These are phyloP conservation scores for Puffinus mauretanicus DNA, from an alignment of 2,113 vertebrate species.

Conservation along the genomic window DNA sequence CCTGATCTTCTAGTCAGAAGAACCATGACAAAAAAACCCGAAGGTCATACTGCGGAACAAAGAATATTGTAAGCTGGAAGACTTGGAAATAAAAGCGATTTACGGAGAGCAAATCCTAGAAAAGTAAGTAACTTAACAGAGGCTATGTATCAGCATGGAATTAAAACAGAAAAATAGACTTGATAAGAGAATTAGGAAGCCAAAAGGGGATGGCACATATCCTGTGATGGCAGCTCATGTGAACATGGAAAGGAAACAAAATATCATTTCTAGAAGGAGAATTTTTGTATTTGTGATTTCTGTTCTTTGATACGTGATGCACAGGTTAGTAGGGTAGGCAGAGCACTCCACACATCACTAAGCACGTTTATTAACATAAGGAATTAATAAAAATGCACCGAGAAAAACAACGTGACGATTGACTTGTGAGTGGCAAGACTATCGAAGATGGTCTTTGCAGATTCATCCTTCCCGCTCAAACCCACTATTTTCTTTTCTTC, in stretches of 20 bases:
- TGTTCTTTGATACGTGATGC: neutral
- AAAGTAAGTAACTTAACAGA: neutral
- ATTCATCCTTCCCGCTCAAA: neutral
- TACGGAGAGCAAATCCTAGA: neutral
- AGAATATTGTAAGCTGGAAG: neutral
- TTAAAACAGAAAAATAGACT: neutral
- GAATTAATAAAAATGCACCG: neutral
- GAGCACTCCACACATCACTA: neutral
- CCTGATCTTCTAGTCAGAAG: neutral
- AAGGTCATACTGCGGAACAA: neutral
- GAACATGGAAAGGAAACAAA: neutral
- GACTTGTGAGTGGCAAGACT: neutral
- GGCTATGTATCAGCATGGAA: neutral
- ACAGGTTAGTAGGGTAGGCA: neutral
- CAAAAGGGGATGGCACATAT: neutral
- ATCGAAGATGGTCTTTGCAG: neutral
- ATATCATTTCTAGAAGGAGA: neutral
- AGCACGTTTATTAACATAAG: neutral
- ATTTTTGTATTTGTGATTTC: neutral
- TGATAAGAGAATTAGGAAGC: neutral
- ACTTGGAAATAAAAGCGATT: neutral
- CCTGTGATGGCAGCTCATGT: neutral
- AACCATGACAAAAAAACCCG: neutral
- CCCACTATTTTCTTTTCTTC: neutral
- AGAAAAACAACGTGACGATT: neutral